Percentiles rank a stretch among this genome's conserved stretches.
Conservation (phyloP, 2,113 vertebrate species). For the Etheostoma spectabile region DNA sequence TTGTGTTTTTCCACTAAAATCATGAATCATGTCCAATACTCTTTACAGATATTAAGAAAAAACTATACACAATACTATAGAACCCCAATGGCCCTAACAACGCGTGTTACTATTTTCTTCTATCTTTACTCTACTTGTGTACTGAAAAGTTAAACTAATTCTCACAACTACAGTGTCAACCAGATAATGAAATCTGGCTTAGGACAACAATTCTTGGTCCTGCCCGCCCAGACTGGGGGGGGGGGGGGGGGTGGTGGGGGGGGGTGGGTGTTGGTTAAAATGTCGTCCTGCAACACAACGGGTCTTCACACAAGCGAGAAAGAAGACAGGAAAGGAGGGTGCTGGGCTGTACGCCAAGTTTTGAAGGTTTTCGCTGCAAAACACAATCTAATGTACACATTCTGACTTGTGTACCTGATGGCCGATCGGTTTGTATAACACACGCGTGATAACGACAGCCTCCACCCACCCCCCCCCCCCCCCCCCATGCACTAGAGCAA, state of each 20-base stretch:
- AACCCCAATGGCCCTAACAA: not conserved
- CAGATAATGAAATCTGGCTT: not conserved
- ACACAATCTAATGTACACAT: conserved; percentile 30
- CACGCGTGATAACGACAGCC: conserved; percentile 1
- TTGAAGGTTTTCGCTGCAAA: conserved; percentile 15
- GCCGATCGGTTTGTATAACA: not conserved
- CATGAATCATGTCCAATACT: too few relatives aligned
- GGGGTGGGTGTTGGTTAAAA: too few relatives aligned
- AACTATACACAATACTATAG: not conserved
- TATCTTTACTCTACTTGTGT: not conserved
- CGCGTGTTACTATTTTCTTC: not conserved
- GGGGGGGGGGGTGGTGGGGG: too few relatives aligned
- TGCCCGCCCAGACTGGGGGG: too few relatives aligned
- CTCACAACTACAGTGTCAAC: too few relatives aligned
- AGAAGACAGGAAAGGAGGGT: conserved; percentile 56
- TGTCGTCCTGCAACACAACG: too few relatives aligned
- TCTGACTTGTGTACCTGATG: conserved; percentile 14
- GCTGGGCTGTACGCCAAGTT: conserved; percentile 35
- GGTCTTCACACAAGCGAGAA: too few relatives aligned
- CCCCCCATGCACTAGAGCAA: not conserved
- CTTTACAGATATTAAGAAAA: not conserved
- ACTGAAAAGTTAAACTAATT: not conserved
- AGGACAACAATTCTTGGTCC: too few relatives aligned
- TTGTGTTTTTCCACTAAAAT: too few relatives aligned
- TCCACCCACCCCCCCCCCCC: too few relatives aligned